Conservation (phyloP, 2,797 vertebrate species). For the Yasuhikotakia modesta region DNA sequence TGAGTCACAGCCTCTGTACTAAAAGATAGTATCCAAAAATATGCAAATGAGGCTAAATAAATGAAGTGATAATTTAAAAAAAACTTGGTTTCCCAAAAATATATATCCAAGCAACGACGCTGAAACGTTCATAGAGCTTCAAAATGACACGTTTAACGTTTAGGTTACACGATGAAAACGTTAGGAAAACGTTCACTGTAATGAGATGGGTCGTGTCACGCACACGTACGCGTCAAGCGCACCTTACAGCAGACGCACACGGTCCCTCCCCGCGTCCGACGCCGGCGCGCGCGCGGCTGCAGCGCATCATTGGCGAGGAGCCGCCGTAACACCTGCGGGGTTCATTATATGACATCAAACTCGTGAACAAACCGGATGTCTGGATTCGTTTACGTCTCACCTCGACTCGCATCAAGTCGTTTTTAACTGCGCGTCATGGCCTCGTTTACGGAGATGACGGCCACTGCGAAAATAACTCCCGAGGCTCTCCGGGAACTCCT, state of each 20-base stretch:
- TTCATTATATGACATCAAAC: not conserved
- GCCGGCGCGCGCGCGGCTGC: not conserved
- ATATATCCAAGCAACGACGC: no score
- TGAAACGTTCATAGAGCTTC: no score
- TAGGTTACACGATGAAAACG: no score
- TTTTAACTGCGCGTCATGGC: constrained; percentile 58
- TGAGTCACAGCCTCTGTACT: no score
- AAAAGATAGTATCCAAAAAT: no score
- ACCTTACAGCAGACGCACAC: not conserved
- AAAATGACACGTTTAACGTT: no score
- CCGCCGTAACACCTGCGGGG: not conserved
- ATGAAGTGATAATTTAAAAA: no score
- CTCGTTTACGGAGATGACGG: constrained; percentile 62
- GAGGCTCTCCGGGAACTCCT: constrained; percentile 79
- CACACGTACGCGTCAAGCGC: no score
- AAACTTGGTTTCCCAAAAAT: no score
- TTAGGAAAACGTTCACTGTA: no score
- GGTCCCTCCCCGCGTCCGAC: not conserved
- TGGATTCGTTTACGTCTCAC: not conserved
- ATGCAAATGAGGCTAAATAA: no score
- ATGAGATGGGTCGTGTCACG: no score
- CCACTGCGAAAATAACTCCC: constrained; percentile 74
- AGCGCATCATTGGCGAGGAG: not conserved
- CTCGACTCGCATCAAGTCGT: not conserved
- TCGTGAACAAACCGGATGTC: not conserved